phyloP scores from a whole-genome alignment of 2,797 vertebrate species.

The Streptopelia turtur region DNA sequence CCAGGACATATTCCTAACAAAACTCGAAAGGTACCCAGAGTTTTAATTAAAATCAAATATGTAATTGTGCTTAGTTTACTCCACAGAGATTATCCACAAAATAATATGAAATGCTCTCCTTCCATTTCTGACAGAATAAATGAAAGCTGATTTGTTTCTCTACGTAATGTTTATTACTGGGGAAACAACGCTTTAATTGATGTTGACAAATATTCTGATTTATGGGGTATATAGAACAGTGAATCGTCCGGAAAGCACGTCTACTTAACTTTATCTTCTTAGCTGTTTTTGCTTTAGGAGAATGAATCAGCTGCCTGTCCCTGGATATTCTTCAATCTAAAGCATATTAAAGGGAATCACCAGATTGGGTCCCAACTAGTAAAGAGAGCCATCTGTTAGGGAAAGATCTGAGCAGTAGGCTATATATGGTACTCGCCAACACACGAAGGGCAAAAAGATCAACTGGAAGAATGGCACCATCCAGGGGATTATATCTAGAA shows the following conservation, averaged over 20 bases:
- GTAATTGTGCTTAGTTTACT: slow-evolving; percentile 76
- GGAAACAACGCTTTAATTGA: slow-evolving; percentile 77
- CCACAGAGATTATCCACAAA: slow-evolving; percentile 73
- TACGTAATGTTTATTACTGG: slow-evolving; percentile 69
- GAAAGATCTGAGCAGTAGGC: slow-evolving; percentile 76
- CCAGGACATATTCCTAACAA: slow-evolving; percentile 77
- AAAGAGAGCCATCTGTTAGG: slow-evolving; percentile 83
- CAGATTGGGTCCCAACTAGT: slow-evolving; percentile 80
- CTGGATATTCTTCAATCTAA: slow-evolving; percentile 74
- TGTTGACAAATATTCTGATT: slow-evolving; percentile 81
- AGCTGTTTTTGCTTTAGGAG: slow-evolving; percentile 65
- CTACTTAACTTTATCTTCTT: slow-evolving; percentile 72
- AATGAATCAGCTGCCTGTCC: slow-evolving; percentile 66
- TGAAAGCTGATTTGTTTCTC: slow-evolving; percentile 81
- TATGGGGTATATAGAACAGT: slow-evolving; percentile 57
- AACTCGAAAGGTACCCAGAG: slow-evolving; percentile 81
- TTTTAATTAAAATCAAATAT: slow-evolving; percentile 86
- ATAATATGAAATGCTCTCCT: slow-evolving; percentile 73
- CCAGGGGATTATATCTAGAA: slow-evolving; percentile 75
- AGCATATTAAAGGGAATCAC: slow-evolving; percentile 81
- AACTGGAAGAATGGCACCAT: slow-evolving; percentile 75
- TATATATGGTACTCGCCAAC: slow-evolving; percentile 70
- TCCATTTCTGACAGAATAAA: slow-evolving; percentile 80
- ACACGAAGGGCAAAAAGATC: slow-evolving; percentile 77
- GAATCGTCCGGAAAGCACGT: slow-evolving; percentile 9